Evolutionary conservation across 2,113 vertebrate species (phyloP).

Genomic region (Hemicordylus capensis): DNA sequence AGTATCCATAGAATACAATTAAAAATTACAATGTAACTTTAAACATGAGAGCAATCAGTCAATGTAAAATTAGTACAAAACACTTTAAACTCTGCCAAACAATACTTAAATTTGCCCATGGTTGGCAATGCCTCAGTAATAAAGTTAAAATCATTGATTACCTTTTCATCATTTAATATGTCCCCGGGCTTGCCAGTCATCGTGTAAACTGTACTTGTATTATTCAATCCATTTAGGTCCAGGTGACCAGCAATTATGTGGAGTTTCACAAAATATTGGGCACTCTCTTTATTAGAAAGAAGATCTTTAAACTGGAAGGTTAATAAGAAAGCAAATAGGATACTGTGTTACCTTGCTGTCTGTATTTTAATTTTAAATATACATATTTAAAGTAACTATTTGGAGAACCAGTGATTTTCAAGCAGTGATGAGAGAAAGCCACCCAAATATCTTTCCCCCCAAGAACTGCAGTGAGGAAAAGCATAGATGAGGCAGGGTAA

Average conservation of each 20-base stretch:
- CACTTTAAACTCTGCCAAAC: neutral
- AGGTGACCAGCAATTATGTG: constrained; percentile 88
- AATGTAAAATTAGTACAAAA: neutral
- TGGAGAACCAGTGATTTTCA: neutral
- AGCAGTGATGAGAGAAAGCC: neutral
- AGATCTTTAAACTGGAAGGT: constrained; percentile 78
- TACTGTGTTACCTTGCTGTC: neutral
- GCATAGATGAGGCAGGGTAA: neutral
- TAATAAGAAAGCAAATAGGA: constrained; percentile 13
- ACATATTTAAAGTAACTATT: too few relatives aligned
- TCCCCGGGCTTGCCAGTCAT: constrained; percentile 86
- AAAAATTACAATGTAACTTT: neutral
- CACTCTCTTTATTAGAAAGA: constrained; percentile 69
- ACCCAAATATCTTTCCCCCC: neutral
- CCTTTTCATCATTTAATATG: constrained; percentile 74
- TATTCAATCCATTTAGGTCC: constrained; percentile 75
- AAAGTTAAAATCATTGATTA: constrained; percentile 51
- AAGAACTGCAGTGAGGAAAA: neutral
- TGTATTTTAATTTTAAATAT: too few relatives aligned
- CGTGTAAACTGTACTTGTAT: constrained; percentile 80
- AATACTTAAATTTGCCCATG: neutral
- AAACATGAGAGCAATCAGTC: neutral
- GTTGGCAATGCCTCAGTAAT: neutral
- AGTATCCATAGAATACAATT: neutral
- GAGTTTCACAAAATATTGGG: constrained; percentile 85